Evolutionary conservation across 1,140 invertebrate genomes (phyloP), one percentile per base, ranked within the genome.

Genomic region (Drosophila willistoni): DNA sequence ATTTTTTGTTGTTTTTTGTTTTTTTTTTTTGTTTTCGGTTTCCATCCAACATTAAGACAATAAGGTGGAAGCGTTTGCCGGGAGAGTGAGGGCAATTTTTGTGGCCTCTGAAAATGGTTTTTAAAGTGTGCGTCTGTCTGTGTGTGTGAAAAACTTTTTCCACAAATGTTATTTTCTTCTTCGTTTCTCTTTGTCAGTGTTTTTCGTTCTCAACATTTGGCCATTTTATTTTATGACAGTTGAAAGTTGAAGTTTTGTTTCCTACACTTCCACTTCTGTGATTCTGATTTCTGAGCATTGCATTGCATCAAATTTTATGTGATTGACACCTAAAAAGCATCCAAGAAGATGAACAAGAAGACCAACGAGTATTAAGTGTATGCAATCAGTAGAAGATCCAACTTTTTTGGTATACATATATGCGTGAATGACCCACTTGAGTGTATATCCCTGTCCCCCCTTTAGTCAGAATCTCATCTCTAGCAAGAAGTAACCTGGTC

Each of bases 141-240:
- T 47, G 66, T 57, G 56, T 59, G 56, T 68, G 55, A 55, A 72
- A 72, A 57, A 62, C 55, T 64, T 42, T 42, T 36, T 73, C 57
- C 59, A 51, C 44, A 51, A 51, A 51, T 51, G 44, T 51, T 51
- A 51, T 51, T 51, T 51, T 22, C 44, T 47, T 47, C 9, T 10
- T 17, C 17, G 25, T 29, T 33, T 13, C 9, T 17, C 44, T 39
- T 12, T 51, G 44, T 51, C 44, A 51, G 44, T 51, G 44, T 51
- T 51, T 51, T 63, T 47, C 66, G 34, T 29, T 29, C 59, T 29
- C 51, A 36, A 19, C 61, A 55, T 33, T 71, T 71, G 57, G 56
- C 55, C 75, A 71, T 77, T 77, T 77, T 19, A 68, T 64, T 77
- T 77, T 67, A 72, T 67, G 68, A 71, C 19, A 64, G 47, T 60